Base-by-base conservation (phyloP, 2,113 vertebrate species). In the Colius striatus region DNA sequence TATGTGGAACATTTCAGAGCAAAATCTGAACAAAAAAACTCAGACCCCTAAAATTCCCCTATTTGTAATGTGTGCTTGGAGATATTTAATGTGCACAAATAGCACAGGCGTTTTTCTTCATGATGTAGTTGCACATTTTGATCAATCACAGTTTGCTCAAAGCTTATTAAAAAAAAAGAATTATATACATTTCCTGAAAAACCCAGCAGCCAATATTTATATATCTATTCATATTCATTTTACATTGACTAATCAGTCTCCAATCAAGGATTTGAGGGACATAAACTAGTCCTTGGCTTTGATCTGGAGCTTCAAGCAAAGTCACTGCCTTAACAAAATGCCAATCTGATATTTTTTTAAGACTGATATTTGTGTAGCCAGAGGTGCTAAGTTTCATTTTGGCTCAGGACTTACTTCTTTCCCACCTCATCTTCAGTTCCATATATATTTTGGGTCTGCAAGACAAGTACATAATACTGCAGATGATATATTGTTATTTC, bases 121-220 rank as follows among this genome's bases (percentile, higher is more conserved):
- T 43, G 62, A 62, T 51, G 9, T 29, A 10, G 13, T 65, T 86
- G n/a, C 22, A 75, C 7, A 3, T 51, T 84, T 89, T 81, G 51
- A 89, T 78, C 34, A 74, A 74, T 26, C 2, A 4, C 13, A 63
- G 38, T 84, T 92, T 43, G 10, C 73, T 90, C 41, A 86, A 54
- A 84, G 34, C 48, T 87, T 55, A 72, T 54, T 7, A 85, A 80
- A 95, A 88, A 41, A 95, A 88, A 41, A 16, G 2, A 85, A 83
- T 58, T 55, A 47, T 7, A 58, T 63, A 25, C 22, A 74, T 41
- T 87, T 89, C 36, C 23, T 75, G 27, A 50, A 89, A 89, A 61
- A 55, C 2, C 1, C 29, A 86, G 63, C 10, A 72, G 62, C 10
- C 16, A 68, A 23, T 75, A 68, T 48, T 95, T 84, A 48, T 54